A percentile compares a stretch with the other conserved stretches of the same genome.
Conservation (phyloP, 2,888 invertebrate genomes). For the Oscheius sp. region DNA sequence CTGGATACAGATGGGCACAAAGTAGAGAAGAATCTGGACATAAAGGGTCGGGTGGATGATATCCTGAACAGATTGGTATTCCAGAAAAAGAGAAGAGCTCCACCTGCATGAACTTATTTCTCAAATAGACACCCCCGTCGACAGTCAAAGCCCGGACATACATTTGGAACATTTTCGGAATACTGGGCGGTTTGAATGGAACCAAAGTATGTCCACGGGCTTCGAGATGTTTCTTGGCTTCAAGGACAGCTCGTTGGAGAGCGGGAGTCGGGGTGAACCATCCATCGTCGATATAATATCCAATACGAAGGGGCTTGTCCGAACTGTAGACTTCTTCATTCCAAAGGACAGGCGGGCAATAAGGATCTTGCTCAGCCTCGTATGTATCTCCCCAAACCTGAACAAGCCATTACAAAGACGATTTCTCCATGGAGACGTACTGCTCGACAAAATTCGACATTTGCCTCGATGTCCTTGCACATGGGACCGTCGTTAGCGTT, state of each 20-base stretch:
- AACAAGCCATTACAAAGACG: too few relatives aligned
- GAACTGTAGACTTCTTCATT: constrained; percentile 52
- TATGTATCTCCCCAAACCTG: constrained; percentile 56
- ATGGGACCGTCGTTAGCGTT: constrained; percentile 68
- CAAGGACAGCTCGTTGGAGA: constrained; percentile 58
- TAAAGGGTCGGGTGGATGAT: constrained; percentile 52
- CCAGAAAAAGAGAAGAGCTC: not conserved
- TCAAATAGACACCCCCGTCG: constrained; percentile 60
- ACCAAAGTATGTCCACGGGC: constrained; percentile 60
- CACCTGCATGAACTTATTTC: constrained; percentile 55
- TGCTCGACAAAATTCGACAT: constrained; percentile 52
- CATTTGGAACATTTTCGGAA: constrained; percentile 49
- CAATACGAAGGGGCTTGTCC: constrained; percentile 47
- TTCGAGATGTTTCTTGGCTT: constrained; percentile 60
- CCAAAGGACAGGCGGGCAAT: constrained; percentile 64
- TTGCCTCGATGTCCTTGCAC: constrained; percentile 56
- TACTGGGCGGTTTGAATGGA: constrained; percentile 60
- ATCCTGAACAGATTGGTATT: constrained; percentile 41
- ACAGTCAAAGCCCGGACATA: constrained; percentile 61
- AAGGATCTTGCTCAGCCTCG: constrained; percentile 59
- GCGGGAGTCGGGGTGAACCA: constrained; percentile 67
- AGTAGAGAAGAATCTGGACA: constrained; percentile 49
- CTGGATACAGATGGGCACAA: constrained; percentile 53
- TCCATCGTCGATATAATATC: constrained; percentile 66
- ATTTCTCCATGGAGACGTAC: too few relatives aligned